A percentile compares a stretch with the other conserved stretches of the same genome.
These are phyloP conservation scores for Uloborus diversus DNA, from an alignment of 1,140 invertebrate species.

Conservation along the genomic window DNA sequence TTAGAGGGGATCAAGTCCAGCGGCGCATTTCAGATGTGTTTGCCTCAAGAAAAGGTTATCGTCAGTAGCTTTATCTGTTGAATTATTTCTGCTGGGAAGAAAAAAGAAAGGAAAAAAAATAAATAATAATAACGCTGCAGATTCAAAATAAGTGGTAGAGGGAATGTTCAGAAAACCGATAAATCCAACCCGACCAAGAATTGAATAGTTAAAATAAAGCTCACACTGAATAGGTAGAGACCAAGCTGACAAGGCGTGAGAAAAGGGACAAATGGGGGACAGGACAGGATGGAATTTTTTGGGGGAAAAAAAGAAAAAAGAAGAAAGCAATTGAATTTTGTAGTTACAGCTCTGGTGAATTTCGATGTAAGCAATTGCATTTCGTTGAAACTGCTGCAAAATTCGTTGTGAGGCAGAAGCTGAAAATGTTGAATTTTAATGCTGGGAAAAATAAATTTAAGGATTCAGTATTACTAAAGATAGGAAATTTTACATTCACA, in stretches of 20 bases:
- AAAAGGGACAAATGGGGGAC: constrained; percentile 31
- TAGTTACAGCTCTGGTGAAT: too few species aligned
- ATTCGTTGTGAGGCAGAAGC: too few species aligned
- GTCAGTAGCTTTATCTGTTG: constrained; percentile 12
- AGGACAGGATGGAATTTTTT: constrained; percentile 4
- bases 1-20: constrained; percentile 1
- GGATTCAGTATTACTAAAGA: too few species aligned
- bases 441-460: too few species aligned
- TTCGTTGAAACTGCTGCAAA: too few species aligned
- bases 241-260: not conserved
- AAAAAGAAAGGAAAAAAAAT: too few species aligned
- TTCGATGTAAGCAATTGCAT: too few species aligned
- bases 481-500: too few species aligned
- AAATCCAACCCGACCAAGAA: constrained; percentile 33
- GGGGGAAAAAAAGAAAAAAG: too few species aligned
- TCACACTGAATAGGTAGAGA: constrained; percentile 31
- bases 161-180: constrained; percentile 39
- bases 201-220: constrained; percentile 23
- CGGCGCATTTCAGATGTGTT: constrained; percentile 39
- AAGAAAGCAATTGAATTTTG: too few species aligned
- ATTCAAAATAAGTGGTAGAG: constrained; percentile 38
- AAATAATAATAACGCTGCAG: too few species aligned
- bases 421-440: too few species aligned
- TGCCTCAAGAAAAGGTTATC: constrained; percentile 40
- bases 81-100: constrained; percentile 2